These are phyloP conservation scores for Pipistrellus nathusii DNA, from an alignment of 2,797 vertebrate species.

Conservation along the genomic window DNA sequence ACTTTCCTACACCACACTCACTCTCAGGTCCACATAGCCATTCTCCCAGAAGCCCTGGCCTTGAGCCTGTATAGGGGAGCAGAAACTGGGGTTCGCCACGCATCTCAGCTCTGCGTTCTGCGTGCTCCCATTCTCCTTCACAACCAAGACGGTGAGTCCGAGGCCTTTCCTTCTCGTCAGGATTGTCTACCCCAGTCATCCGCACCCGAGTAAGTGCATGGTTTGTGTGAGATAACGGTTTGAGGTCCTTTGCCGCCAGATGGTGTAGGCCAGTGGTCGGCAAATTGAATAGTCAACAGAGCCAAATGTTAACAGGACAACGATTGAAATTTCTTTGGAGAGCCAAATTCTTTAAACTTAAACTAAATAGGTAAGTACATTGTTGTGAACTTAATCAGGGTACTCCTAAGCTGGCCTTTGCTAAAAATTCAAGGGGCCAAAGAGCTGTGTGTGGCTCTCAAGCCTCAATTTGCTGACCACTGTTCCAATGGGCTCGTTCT, in stretches of 20 bases:
- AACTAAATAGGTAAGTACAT: too few relatives aligned
- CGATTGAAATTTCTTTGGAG: too few relatives aligned
- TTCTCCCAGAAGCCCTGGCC: background rate
- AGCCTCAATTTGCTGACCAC: too few relatives aligned
- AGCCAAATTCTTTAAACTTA: too few relatives aligned
- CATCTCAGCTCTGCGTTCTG: background rate
- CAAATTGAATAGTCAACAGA: too few relatives aligned
- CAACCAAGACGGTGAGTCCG: background rate
- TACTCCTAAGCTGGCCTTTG: too few relatives aligned
- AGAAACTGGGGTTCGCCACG: background rate
- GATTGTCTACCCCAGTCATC: background rate
- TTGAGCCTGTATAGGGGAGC: background rate
- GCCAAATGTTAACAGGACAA: too few relatives aligned
- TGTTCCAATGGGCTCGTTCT: background rate
- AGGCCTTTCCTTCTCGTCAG: background rate
- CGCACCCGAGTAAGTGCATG: background rate
- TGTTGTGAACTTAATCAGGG: too few relatives aligned
- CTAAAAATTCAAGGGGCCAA: too few relatives aligned
- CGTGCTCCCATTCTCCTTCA: background rate
- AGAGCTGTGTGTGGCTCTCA: too few relatives aligned
- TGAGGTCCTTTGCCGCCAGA: background rate
- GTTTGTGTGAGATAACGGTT: background rate
- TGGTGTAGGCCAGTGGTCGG: too few relatives aligned
- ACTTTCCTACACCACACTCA: background rate
- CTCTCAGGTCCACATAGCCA: background rate